A percentile compares a stretch with the other conserved stretches of the same genome.
Evolutionary conservation across 1,140 invertebrate genomes (phyloP).

Genomic region (Conus betulinus): DNA sequence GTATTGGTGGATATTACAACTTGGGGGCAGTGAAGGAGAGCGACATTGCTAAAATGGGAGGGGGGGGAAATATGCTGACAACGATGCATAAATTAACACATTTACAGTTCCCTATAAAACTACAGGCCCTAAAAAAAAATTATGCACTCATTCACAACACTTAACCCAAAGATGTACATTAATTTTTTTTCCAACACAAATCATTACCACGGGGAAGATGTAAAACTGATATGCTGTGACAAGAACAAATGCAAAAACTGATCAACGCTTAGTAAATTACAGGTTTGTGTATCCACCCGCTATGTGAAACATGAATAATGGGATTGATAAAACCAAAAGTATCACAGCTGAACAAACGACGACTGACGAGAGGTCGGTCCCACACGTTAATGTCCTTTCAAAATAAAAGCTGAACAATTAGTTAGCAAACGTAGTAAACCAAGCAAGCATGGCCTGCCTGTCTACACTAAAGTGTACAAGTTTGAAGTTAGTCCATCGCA

Average conservation of each 20-base stretch:
- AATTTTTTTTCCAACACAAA: background rate
- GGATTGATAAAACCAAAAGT: constrained; percentile 32
- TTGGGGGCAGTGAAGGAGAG: background rate
- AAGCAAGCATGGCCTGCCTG: background rate
- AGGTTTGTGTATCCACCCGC: background rate
- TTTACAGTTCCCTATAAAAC: background rate
- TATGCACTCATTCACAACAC: constrained; percentile 10
- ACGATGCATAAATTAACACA: no score
- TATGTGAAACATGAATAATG: background rate
- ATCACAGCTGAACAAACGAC: constrained; percentile 22
- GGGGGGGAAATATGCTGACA: background rate
- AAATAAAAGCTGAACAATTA: constrained; percentile 13
- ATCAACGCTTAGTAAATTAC: background rate
- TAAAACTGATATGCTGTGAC: background rate
- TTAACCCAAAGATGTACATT: background rate
- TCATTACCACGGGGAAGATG: no score
- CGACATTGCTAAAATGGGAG: background rate
- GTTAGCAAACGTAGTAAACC: constrained; percentile 22
- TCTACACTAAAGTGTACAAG: background rate
- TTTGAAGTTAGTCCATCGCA: no score
- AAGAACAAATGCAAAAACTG: background rate
- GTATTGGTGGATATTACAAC: background rate
- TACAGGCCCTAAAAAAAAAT: background rate
- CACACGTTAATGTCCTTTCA: background rate
- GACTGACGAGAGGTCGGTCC: constrained; percentile 1